Evolutionary conservation across 1,140 invertebrate species (phyloP).

Genomic region (Dendrolimus punctatus): DNA sequence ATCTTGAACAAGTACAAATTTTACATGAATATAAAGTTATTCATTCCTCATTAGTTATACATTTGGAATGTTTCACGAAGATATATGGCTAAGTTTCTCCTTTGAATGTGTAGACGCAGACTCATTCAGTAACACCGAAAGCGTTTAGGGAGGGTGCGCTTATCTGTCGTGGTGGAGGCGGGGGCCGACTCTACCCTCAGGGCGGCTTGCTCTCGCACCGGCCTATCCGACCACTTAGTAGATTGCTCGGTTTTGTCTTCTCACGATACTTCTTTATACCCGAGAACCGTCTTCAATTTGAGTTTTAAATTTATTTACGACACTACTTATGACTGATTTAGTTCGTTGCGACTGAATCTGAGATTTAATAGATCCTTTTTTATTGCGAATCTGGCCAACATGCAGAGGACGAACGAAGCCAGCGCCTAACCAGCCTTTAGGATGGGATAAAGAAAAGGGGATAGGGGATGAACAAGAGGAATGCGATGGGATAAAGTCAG

Average conservation of each 20-base stretch:
- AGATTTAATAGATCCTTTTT: too few relatives aligned
- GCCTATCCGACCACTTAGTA: slow-evolving; percentile 57
- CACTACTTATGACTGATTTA: slow-evolving; percentile 18
- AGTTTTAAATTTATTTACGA: slow-evolving; percentile 27
- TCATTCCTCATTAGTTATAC: slow-evolving; percentile 36
- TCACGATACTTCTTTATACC: slow-evolving; percentile 36
- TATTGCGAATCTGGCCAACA: too few relatives aligned
- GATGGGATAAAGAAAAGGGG: too few relatives aligned
- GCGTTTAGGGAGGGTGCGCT: slow-evolving; percentile 43
- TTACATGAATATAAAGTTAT: slow-evolving; percentile 22
- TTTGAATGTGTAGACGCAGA: slow-evolving; percentile 22
- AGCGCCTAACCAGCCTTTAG: too few relatives aligned
- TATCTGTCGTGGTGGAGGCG: slow-evolving; percentile 29
- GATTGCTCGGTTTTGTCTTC: slow-evolving; percentile 54
- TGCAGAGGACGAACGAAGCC: too few relatives aligned
- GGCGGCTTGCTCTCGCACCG: slow-evolving; percentile 36
- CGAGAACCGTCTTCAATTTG: slow-evolving; percentile 28
- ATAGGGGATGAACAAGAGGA: too few relatives aligned
- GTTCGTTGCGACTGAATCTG: slow-evolving; percentile 15
- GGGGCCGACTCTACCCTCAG: slow-evolving; percentile 11
- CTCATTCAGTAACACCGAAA: slow-evolving; percentile 34
- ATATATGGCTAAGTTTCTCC: slow-evolving; percentile 36
- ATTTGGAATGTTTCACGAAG: slow-evolving; percentile 25
- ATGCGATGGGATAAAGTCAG: too few relatives aligned
- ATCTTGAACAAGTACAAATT: slow-evolving; percentile 21